phyloP scores from a whole-genome alignment of 2,888 invertebrate genomes.

The Tridacna gigas region DNA sequence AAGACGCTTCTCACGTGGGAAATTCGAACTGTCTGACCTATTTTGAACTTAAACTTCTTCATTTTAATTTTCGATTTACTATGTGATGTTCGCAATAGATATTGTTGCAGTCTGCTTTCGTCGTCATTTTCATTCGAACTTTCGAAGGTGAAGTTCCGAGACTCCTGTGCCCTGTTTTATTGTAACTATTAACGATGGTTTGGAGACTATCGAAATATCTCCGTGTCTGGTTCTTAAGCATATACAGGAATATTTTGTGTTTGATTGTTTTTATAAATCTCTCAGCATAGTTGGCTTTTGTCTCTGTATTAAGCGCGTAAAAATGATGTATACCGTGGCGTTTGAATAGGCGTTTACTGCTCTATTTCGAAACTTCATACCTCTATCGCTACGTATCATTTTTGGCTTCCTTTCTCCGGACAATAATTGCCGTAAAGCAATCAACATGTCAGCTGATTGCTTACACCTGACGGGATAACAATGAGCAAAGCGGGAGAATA shows the following conservation, averaged over 20 bases:
- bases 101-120: slow-evolving; percentile 23
- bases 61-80: too few species aligned
- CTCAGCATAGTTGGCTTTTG: slow-evolving; percentile 45
- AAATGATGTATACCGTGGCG: slow-evolving; percentile 34
- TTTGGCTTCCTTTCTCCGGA: slow-evolving; percentile 39
- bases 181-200: slow-evolving; percentile 18
- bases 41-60: slow-evolving; percentile 41
- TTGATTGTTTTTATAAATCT: slow-evolving; percentile 32
- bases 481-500: slow-evolving; percentile 38
- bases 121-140: not conserved
- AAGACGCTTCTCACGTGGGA: slow-evolving; percentile 45
- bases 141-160: slow-evolving; percentile 1
- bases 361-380: slow-evolving; percentile 34
- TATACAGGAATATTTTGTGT: slow-evolving; percentile 16
- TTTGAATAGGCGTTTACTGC: slow-evolving; percentile 33
- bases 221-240: slow-evolving; percentile 13
- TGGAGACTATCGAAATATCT: slow-evolving; percentile 18
- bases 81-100: slow-evolving; percentile 19
- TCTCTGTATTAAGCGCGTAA: slow-evolving; percentile 37
- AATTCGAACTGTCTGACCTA: slow-evolving; percentile 39
- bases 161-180: slow-evolving; percentile 16
- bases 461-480: slow-evolving; percentile 47
- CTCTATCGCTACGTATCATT: slow-evolving; percentile 38
- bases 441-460: slow-evolving; percentile 24
- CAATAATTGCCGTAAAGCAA: slow-evolving; percentile 40